Base-by-base conservation (phyloP, 2,888 invertebrate species). In the Belgica antarctica region DNA sequence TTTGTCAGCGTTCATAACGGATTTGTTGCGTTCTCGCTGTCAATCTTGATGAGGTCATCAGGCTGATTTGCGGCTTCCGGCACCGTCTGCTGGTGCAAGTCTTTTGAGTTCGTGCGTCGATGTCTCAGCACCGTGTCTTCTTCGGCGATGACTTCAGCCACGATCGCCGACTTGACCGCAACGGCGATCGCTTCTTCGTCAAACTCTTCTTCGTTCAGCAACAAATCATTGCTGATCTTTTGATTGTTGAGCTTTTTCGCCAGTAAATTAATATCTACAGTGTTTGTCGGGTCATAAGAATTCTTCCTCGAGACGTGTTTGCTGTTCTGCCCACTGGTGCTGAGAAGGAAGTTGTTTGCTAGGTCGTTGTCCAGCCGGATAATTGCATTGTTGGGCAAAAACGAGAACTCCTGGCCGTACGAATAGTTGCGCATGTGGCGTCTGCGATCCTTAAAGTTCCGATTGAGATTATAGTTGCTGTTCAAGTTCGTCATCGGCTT, bases 71-170 rank as follows among this genome's bases (percentile, higher is more conserved):
- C 27, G 47, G 5, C 17, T 12, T 57, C 22, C 8, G 3, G 4
- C 2, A 22, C 24, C 10, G 4, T 22, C 7, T 25, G 25, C 15
- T 59, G 25, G 57, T 68, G 52, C 19, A 68, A 31, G 74, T 86
- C 86, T 74, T 81, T 82, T n/a, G 85, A 85, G 74, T 83, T 83
- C 46, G 85, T 86, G 74, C 86, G 82, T 2, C 86, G 82, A 77
- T 86, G 86, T 1, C 86, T 81, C 72, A 86, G 77, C 47, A 79
- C 80, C 72, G 76, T 70, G 27, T 70, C 61, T 57, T 72, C 72
- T 66, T 73, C 72, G 19, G 72, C 72, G 10, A 73, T 62, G 4
- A 12, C 31, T 28, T 46, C 34, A 3, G n/a, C 66, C 19, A n/a
- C 41, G 15, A 19, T 2, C 7, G 17, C 7, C 15, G 25, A 19